Evolutionary conservation across 64 coral and sea anemone genomes (phyloP).

Genomic region (Porites australiensis): DNA sequence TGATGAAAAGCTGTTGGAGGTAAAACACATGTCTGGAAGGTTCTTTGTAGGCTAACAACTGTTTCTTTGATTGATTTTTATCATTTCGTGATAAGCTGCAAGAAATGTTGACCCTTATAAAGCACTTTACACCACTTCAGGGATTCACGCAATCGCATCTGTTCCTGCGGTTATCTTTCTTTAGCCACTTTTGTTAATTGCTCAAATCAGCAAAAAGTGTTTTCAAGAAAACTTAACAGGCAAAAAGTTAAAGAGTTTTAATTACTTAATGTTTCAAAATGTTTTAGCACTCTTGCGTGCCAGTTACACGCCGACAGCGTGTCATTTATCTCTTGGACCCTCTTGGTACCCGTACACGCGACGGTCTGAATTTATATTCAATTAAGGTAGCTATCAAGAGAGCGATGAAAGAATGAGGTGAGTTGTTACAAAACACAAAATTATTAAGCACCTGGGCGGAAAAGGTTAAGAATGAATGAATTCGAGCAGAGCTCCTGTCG

Average conservation of each 20-base stretch:
- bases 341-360: not conserved
- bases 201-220: not conserved
- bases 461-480: conserved; percentile 40
- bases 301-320: not conserved
- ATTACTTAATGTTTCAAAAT: not conserved
- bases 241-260: not conserved
- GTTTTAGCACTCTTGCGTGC: not conserved
- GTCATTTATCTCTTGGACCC: not conserved
- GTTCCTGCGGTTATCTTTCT: not conserved
- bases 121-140: conserved; percentile 13
- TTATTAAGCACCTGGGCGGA: conserved; percentile 21
- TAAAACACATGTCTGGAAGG: not conserved
- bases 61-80: conserved; percentile 3
- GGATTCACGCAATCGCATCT: not conserved
- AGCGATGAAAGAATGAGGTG: conserved; percentile 19
- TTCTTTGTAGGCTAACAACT: conserved; percentile 11
- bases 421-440: conserved; percentile 34
- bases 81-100: conserved; percentile 44
- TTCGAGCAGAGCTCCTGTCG: not conserved
- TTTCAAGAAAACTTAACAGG: not conserved
- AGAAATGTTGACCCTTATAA: conserved; percentile 30
- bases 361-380: conserved; percentile 15
- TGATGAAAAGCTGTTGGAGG: conserved; percentile 24
- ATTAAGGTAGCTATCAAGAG: not conserved
- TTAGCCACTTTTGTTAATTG: not conserved